A percentile compares a stretch with the other conserved stretches of the same genome.
phyloP scores from a whole-genome alignment of 2,888 invertebrate genomes.

The Lepidonotus clava region DNA sequence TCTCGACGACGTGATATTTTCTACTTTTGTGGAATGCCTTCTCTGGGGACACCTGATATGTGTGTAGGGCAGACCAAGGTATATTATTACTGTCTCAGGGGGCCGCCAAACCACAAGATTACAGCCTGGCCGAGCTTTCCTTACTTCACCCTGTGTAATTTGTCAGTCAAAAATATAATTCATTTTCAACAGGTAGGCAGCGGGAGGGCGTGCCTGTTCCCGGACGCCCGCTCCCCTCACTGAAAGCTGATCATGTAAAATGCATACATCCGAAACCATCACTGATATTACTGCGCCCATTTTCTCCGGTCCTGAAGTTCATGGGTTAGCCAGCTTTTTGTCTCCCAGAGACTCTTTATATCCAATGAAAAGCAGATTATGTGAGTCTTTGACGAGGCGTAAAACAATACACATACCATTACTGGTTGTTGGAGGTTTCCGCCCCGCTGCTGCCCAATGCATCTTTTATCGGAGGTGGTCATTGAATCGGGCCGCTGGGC shows the following conservation, averaged over 20 bases:
- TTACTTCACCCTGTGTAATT: conserved; percentile 21
- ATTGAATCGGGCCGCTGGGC: no score
- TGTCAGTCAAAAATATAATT: conserved; percentile 44
- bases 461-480: neutral
- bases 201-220: neutral
- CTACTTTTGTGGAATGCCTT: conserved; percentile 23
- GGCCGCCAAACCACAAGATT: conserved; percentile 19
- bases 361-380: neutral
- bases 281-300: neutral
- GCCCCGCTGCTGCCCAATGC: neutral
- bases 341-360: neutral
- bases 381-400: neutral
- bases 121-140: neutral
- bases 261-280: neutral
- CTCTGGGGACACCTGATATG: neutral
- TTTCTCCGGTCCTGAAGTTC: neutral
- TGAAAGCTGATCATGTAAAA: neutral
- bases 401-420: conserved; percentile 7
- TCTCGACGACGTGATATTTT: neutral
- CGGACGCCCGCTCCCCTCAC: neutral
- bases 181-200: conserved; percentile 7
- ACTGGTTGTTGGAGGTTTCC: neutral
- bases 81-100: neutral
- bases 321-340: neutral
- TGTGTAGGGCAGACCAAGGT: neutral